These are phyloP conservation scores for Parascotia fuliginaria DNA, from an alignment of 2,888 invertebrate genomes.

Conservation along the genomic window DNA sequence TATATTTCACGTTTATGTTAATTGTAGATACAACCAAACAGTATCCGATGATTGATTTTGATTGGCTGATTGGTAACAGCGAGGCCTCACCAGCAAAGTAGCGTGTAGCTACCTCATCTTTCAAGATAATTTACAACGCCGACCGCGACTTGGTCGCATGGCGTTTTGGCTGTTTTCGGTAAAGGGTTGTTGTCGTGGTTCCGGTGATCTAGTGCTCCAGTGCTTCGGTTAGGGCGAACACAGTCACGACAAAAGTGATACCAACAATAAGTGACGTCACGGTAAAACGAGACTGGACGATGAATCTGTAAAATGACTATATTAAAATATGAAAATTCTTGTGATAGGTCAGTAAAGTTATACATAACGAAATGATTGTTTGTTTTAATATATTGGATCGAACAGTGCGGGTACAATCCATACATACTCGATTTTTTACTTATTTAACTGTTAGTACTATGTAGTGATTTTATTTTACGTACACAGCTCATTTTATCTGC, in stretches of 20 bases:
- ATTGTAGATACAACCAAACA: slow-evolving; percentile 85
- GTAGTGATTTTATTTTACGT: no score
- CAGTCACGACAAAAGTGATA: slow-evolving; percentile 39
- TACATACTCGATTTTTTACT: no score
- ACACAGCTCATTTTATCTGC: no score
- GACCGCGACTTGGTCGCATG: slow-evolving; percentile 54
- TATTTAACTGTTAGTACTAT: no score
- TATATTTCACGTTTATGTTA: slow-evolving; percentile 78
- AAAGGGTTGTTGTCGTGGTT: slow-evolving; percentile 54
- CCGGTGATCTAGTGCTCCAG: slow-evolving; percentile 46
- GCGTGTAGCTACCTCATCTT: slow-evolving; percentile 65
- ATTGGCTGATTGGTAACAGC: slow-evolving; percentile 83
- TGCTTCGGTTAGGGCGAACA: slow-evolving; percentile 32
- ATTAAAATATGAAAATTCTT: not conserved
- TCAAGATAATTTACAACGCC: slow-evolving; percentile 64
- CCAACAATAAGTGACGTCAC: not conserved
- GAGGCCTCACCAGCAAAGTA: slow-evolving; percentile 75
- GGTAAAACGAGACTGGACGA: not conserved
- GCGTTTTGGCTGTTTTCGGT: slow-evolving; percentile 63
- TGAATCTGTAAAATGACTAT: not conserved
- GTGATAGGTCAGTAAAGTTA: not conserved
- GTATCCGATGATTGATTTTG: slow-evolving; percentile 86
- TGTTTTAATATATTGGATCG: no score
- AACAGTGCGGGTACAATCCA: no score
- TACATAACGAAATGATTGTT: no score